Evolutionary conservation across 2,797 vertebrate genomes (phyloP), one percentile per base, ranked within the genome.

Genomic region (Muraenolepis orangiensis): DNA sequence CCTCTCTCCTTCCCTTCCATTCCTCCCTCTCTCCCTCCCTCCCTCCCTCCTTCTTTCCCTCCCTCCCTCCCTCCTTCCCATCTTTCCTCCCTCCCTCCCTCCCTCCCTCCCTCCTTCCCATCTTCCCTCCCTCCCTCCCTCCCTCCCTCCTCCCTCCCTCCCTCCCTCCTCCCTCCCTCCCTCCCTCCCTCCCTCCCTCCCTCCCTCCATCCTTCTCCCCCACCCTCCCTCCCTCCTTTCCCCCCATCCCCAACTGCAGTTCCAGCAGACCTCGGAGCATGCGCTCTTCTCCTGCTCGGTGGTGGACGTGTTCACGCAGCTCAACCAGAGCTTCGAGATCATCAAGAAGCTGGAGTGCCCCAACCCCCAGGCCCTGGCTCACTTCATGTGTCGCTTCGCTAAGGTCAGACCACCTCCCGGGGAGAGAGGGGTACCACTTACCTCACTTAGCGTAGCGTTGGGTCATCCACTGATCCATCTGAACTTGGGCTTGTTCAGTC

Each of bases 281-380:
- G 97, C 97, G 74, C 96, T 99, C 78, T 99, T 99, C 87, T 99
- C 98, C 71, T 99, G 97, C 82, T 99, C 98, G 0, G 98, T 99
- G 89, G 98, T 99, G 81, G 98, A 99, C 71, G 96, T 99, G 87
- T 99, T 99, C 87, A 96, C 98, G 71, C 98, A 99, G 84, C 96
- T 99, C 76, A 99, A 98, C 90, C 98, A 99, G 91, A 99, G 96
- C 87, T 99, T 99, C 89, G 97, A 99, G 92, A 99, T 99, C 80
- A 98, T 99, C 86, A 97, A 94, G 92, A 99, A 99, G 88, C 90
- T 99, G 85, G 98, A 99, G 90, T 99, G 98, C 78, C 98, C 98
- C 23, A 98, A 99, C 87, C 98, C 98, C 38, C 97, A 99, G 89
- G 96, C 97, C 26, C 92, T 99, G 12, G 97, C 96, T 88, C 98